Evolutionary conservation across 2,113 vertebrate genomes (phyloP).

Genomic region (Litocranius walleri): DNA sequence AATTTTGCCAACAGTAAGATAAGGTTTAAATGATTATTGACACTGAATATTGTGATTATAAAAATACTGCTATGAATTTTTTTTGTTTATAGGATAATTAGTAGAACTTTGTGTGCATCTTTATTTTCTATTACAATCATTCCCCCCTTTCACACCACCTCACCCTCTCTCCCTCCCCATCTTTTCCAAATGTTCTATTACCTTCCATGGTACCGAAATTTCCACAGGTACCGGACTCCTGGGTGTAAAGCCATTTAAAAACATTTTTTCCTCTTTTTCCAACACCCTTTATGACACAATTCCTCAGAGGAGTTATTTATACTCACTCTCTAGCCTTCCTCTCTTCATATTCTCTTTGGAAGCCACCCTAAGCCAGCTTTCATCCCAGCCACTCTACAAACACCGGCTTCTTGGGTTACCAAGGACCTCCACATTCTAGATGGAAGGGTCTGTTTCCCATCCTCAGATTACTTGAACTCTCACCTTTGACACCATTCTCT

Average conservation of each 20-base stretch:
- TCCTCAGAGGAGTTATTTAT: not conserved
- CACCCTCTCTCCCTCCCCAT: not conserved
- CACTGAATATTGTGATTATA: not conserved
- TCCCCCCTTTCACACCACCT: not conserved
- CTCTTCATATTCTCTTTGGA: not conserved
- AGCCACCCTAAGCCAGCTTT: not conserved
- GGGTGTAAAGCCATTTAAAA: not conserved
- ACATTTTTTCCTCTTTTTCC: not conserved
- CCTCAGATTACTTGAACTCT: not conserved
- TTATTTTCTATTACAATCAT: not conserved
- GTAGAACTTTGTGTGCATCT: not conserved
- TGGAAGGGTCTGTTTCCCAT: not conserved
- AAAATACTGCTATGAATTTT: not conserved
- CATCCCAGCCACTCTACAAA: not conserved
- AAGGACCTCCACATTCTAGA: not conserved
- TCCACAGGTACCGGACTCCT: not conserved
- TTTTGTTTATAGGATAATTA: not conserved
- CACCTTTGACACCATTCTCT: not conserved
- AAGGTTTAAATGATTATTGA: not conserved
- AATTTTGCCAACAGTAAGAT: not conserved
- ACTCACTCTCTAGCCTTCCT: not conserved
- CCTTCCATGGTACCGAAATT: not conserved
- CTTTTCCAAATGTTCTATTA: not conserved
- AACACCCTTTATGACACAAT: not conserved
- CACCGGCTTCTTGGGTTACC: not conserved